These are phyloP conservation scores for Dasysyrphus tricinctus DNA, from an alignment of 2,888 invertebrate species.

Conservation along the genomic window DNA sequence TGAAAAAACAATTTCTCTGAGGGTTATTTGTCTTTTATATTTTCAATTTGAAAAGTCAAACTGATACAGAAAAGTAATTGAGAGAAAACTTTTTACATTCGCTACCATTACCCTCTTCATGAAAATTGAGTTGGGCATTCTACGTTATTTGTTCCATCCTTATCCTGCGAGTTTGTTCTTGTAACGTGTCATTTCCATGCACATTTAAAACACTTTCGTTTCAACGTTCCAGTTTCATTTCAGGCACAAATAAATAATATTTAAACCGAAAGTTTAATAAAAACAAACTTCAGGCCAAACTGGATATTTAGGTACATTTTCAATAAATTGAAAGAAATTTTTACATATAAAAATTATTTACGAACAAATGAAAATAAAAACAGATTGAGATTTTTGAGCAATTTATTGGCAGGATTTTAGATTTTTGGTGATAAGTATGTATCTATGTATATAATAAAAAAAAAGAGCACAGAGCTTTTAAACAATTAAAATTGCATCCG, in stretches of 20 bases:
- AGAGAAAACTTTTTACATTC: slow-evolving; percentile 11
- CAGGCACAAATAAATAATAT: not conserved
- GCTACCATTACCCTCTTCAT: slow-evolving; percentile 7
- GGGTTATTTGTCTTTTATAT: slow-evolving; percentile 16
- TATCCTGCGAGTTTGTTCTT: not conserved
- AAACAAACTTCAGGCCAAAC: not conserved
- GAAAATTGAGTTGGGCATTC: not conserved
- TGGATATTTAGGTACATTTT: not conserved
- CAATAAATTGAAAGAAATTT: not conserved
- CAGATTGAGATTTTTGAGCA: not conserved
- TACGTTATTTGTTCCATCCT: not conserved
- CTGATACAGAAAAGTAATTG: slow-evolving; percentile 9
- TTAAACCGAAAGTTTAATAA: not conserved
- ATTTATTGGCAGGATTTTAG: not conserved
- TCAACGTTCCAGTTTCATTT: not conserved
- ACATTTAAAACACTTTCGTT: not conserved
- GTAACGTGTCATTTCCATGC: not conserved
- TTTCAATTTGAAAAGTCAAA: slow-evolving; percentile 18
- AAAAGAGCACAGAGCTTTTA: not conserved
- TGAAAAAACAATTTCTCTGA: not conserved
- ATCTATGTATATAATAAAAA: too few relatives aligned
- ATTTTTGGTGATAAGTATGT: not conserved
- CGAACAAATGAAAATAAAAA: not conserved
- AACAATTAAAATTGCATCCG: not conserved
- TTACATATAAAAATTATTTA: not conserved